These are phyloP conservation scores for Falco naumanni DNA, from an alignment of 2,797 vertebrate species.

Conservation along the genomic window DNA sequence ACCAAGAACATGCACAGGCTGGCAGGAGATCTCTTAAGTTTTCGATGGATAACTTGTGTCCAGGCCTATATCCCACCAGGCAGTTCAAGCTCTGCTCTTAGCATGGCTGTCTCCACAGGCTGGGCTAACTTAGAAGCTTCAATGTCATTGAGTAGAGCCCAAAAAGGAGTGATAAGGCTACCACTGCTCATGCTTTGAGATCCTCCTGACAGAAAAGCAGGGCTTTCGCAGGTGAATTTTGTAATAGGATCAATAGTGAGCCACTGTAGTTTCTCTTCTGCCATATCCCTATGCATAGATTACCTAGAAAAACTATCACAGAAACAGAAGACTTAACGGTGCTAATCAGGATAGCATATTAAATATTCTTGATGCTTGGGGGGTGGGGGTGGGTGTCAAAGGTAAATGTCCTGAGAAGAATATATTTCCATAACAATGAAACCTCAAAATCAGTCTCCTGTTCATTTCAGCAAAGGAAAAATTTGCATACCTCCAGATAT, in stretches of 20 bases:
- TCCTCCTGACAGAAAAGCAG: not conserved
- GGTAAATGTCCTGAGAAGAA: not conserved
- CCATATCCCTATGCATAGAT: not conserved
- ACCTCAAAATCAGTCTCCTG: not conserved
- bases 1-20: not conserved
- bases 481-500: conserved; percentile 39
- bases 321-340: conserved; percentile 2
- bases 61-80: not conserved
- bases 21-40: not conserved
- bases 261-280: not conserved
- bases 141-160: not conserved
- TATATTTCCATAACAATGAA: conserved; percentile 36
- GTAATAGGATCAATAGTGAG: not conserved
- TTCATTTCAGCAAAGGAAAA: conserved; percentile 27
- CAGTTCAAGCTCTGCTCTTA: not conserved
- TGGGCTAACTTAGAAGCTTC: not conserved
- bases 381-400: not conserved
- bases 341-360: conserved; percentile 33
- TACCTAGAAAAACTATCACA: conserved; percentile 20
- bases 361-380: conserved; percentile 36
- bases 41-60: not conserved
- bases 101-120: not conserved
- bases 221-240: not conserved
- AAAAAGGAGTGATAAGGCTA: not conserved
- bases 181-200: not conserved